Evolutionary conservation across 2,888 invertebrate genomes (phyloP), one percentile per base, ranked within the genome.

Genomic region (Metallyticus violacea): DNA sequence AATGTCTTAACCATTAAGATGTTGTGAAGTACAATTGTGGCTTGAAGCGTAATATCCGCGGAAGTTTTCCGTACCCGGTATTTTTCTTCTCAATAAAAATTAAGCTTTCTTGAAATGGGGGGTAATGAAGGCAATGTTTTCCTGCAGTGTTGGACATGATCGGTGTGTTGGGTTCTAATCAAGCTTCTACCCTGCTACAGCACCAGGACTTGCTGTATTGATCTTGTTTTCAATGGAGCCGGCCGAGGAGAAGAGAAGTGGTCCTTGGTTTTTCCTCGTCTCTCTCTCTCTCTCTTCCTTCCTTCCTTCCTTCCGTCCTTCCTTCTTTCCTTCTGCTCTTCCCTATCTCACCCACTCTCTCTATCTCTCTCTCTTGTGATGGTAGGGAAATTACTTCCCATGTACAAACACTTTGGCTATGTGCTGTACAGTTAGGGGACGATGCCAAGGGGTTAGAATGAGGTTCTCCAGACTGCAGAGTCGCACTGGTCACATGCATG

Each of bases 341-440:
- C 77, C 27, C 80, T 85, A 62, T 25, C 86, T 81, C 87, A 15
- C 40, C 40, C 40, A 22, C 22, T 40, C 87, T 76, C 87, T 78
- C 85, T 77, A 25, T n/a, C n/a, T n/a, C n/a, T n/a, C n/a, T n/a
- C n/a, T n/a, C n/a, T n/a, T 27, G 85, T 81, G 82, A 82, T 78
- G 85, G 85, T 85, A 86, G 87, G 88, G 88, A 88, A 88, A 88
- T 88, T 88, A 88, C 88, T 88, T 88, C 85, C 86, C 88, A 88
- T 88, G 88, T 88, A 88, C 88, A 88, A 87, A 88, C 88, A 88
- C 88, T 88, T 88, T 84, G 87, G 80, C 88, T 87, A 86, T 88
- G 86, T 87, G 83, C 87, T 86, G 85, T 84, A 86, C 83, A 85
- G 85, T 81, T 81, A 28, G 81, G 79, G 62, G 76, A 26, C 78